A percentile compares a stretch with the other conserved stretches of the same genome.
Conservation (phyloP, 2,888 invertebrate genomes). For the Eristalinus sepulchralis region DNA sequence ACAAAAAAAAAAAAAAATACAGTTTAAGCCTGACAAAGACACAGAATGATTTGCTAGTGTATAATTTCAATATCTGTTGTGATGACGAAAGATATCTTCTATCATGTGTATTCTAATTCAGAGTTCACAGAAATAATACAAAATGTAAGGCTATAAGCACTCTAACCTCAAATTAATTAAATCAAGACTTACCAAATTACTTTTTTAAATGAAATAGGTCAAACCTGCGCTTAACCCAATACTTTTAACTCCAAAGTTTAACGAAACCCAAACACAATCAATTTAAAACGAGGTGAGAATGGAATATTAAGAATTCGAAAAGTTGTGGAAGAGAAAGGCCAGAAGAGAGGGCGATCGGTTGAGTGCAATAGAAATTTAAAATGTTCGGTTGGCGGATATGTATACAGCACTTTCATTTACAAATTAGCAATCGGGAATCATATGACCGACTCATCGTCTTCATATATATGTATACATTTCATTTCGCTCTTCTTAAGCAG, state of each 20-base stretch:
- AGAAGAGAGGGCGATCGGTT: neutral
- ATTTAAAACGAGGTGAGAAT: constrained; percentile 25
- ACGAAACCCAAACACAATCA: constrained; percentile 49
- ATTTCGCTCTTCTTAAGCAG: constrained; percentile 11
- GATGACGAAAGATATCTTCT: too few species aligned
- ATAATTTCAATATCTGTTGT: too few species aligned
- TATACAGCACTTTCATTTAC: constrained; percentile 69
- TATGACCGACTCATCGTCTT: constrained; percentile 42
- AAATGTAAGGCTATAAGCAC: too few species aligned
- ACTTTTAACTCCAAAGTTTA: neutral
- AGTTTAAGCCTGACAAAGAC: too few species aligned
- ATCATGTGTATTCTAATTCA: too few species aligned
- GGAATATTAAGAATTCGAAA: neutral
- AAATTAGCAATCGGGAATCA: constrained; percentile 54
- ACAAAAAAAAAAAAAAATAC: too few species aligned
- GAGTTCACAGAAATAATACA: too few species aligned
- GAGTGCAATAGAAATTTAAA: constrained; percentile 28
- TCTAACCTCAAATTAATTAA: too few species aligned
- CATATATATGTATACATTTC: constrained; percentile 28
- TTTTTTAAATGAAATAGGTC: too few species aligned
- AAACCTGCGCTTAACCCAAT: too few species aligned
- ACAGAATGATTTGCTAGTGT: too few species aligned
- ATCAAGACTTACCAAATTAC: too few species aligned
- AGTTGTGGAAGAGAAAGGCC: neutral
- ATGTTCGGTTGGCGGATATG: constrained; percentile 38